phyloP scores from a whole-genome alignment of 1,140 invertebrate species.

The Camponotus vicinus region DNA sequence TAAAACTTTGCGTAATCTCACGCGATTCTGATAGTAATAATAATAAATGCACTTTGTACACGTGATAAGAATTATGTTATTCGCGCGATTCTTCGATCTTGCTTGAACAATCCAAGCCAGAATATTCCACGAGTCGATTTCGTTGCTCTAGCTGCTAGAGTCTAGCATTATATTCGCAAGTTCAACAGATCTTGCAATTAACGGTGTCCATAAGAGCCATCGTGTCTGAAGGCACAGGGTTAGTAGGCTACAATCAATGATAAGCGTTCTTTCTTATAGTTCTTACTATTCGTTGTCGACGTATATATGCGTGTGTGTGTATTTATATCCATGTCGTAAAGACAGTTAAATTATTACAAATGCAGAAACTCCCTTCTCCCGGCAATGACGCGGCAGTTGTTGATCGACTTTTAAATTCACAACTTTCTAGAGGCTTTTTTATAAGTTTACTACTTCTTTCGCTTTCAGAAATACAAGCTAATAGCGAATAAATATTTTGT shows the following conservation, averaged over 20 bases:
- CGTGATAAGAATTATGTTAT: background rate
- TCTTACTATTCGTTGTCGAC: constrained; percentile 27
- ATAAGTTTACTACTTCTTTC: background rate
- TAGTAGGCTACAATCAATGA: constrained; percentile 49
- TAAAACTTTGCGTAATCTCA: too few species aligned
- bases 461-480: background rate
- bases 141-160: background rate
- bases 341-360: constrained; percentile 50
- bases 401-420: constrained; percentile 36
- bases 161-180: background rate
- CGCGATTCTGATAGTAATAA: background rate
- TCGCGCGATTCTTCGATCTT: background rate
- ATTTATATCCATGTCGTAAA: background rate
- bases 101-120: background rate
- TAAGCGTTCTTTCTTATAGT: constrained; percentile 19
- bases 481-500: background rate
- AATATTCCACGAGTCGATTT: constrained; percentile 17
- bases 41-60: background rate
- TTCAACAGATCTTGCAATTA: constrained; percentile 31
- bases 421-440: background rate
- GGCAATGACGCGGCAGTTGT: constrained; percentile 11
- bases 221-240: constrained; percentile 42
- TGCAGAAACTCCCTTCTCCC: constrained; percentile 1
- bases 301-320: too few species aligned
- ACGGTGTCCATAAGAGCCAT: constrained; percentile 20